Evolutionary conservation across 2,888 invertebrate genomes (phyloP), one percentile per base, ranked within the genome.

Genomic region (Agapostemon virescens): DNA sequence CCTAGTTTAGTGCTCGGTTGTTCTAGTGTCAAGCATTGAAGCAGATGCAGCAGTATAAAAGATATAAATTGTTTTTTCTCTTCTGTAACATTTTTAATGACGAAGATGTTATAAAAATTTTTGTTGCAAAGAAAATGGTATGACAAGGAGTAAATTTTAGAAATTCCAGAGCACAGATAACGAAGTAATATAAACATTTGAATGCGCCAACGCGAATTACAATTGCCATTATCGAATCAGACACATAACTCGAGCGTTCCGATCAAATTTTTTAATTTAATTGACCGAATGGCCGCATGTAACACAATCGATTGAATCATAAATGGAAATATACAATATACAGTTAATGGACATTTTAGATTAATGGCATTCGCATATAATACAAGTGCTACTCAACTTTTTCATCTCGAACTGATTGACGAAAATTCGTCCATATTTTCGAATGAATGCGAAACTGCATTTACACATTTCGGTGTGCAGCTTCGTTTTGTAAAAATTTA

Each of bases 301-400:
- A 13, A 55, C 23, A 23, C 26, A 26, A 55, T 55, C 55, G 55
- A 55, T 26, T 15, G 52, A 52, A 52, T 23, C 52, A 23, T 52
- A 52, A 23, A 55, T 55, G 26, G 55, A 55, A 55, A 55, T 55
- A 55, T 55, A 26, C 26, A 26, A 15, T 55, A 5, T 55, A 5
- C 55, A 13, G 55, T 13, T 55, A 55, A 55, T 55, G 55, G 55
- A 23, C 55, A 55, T 55, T 55, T 55, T 55, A 55, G 5, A 55
- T 26, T 55, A 55, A 55, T 26, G 26, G 55, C 13, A 23, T 55
- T 55, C 55, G 55, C n/a, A n/a, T 55, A 55, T 55, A 55, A 26
- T 55, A 23, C 26, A 26, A 26, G 26, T 15, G 15, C 55, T 55
- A 13, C 55, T 55, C 15, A 55, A 55, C 55, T 55, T 26, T 55